These are phyloP conservation scores for Oncopodura yosiiana DNA, from an alignment of 1,140 invertebrate species.

Conservation along the genomic window DNA sequence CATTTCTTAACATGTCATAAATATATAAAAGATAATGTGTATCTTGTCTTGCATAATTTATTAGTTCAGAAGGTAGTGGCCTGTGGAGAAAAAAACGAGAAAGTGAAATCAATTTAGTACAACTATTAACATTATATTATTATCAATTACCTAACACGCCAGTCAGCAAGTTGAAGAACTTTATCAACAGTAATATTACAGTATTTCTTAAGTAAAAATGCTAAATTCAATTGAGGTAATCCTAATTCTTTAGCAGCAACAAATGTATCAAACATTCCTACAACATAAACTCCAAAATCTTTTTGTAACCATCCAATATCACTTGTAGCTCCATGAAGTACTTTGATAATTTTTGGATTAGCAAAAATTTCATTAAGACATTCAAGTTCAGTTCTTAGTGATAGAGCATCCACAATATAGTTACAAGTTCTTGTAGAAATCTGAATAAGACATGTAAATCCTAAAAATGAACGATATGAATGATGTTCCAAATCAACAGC, in stretches of 20 bases:
- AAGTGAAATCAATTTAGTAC: background rate
- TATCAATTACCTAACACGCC: constrained; percentile 67
- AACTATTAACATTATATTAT: background rate
- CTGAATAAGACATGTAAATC: constrained; percentile 86
- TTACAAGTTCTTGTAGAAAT: constrained; percentile 79
- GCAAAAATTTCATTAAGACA: constrained; percentile 86
- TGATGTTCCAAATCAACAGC: constrained; percentile 80
- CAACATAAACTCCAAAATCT: constrained; percentile 88
- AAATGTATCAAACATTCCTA: constrained; percentile 96
- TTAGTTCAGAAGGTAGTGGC: constrained; percentile 71
- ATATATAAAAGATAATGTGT: constrained; percentile 93
- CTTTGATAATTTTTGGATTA: constrained; percentile 80
- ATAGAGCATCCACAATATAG: constrained; percentile 83
- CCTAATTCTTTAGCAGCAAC: constrained; percentile 68
- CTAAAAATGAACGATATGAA: constrained; percentile 70
- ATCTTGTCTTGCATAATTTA: constrained; percentile 84
- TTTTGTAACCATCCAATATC: constrained; percentile 92
- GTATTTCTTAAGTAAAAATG: constrained; percentile 67
- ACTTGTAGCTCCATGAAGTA: constrained; percentile 81
- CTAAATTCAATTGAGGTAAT: constrained; percentile 63
- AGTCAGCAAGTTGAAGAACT: constrained; percentile 87
- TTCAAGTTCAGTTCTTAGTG: constrained; percentile 68
- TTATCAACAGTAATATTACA: constrained; percentile 75
- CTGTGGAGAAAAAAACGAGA: constrained; percentile 42
- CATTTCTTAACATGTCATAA: constrained; percentile 69